A percentile compares a stretch with the other conserved stretches of the same genome.
phyloP scores from a whole-genome alignment of 2,797 vertebrate species.

The Babyrousa celebensis region DNA sequence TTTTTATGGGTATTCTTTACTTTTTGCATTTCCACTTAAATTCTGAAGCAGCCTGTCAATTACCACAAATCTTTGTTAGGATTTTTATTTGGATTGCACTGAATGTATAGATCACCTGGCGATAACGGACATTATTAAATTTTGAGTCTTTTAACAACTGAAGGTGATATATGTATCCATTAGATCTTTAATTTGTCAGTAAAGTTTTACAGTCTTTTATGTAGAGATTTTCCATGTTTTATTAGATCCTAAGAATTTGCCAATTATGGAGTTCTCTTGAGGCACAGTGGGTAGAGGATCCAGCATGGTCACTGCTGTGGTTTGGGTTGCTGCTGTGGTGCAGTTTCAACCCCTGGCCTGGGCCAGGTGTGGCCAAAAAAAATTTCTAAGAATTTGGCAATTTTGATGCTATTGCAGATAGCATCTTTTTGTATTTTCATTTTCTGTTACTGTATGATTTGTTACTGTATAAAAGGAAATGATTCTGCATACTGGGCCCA shows the following conservation, averaged over 20 bases:
- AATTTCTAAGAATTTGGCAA: not conserved
- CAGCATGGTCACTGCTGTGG: no score
- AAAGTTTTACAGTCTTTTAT: not conserved
- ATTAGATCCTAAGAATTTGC: constrained; percentile 16
- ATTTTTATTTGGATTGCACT: not conserved
- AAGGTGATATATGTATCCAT: not conserved
- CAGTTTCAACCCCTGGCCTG: no score
- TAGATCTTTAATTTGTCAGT: not conserved
- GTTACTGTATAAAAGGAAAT: not conserved
- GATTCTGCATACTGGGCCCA: not conserved
- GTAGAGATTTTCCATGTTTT: not conserved
- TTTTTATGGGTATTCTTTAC: not conserved
- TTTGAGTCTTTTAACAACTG: not conserved
- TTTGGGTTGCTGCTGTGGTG: no score
- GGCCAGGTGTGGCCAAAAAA: no score
- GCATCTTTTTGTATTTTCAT: not conserved
- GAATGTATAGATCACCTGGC: not conserved
- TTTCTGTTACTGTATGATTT: not conserved
- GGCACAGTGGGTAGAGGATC: no score
- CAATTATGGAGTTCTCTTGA: not conserved
- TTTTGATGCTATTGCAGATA: not conserved
- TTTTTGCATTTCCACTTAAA: not conserved
- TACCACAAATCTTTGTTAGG: not conserved
- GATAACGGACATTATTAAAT: not conserved
- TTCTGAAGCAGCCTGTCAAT: not conserved